Evolutionary conservation across 1,140 invertebrate species (phyloP), one percentile per base, ranked within the genome.

Genomic region (Brachionus koreanus): DNA sequence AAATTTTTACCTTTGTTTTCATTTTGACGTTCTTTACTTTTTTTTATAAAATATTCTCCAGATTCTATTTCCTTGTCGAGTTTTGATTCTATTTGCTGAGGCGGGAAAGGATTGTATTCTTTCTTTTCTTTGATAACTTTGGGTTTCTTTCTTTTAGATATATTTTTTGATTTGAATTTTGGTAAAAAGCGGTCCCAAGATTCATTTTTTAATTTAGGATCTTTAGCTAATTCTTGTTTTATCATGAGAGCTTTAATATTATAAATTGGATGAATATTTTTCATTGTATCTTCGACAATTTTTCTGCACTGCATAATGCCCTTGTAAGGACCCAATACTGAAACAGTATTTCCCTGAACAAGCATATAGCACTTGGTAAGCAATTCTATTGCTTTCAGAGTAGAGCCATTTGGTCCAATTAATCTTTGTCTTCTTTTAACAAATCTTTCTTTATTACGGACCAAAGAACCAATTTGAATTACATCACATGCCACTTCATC

Each of bases 231-330:
- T 90, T 99, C 96, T 85, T 92, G 90, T 88, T 98, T 98, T 63
- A 99, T 97, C 96, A 99, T 98, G 10, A 99, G 88, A 16, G 89
- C 88, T 89, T 99, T 99, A 0, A 99, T 97, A 86, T 98, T 98
- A 86, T 98, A 98, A 86, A 99, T 96, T n/a, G 97, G 97, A 90
- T 99, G 97, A 83, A 99, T 92, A 87, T 99, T 99, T 86, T 96
- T 95, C 96, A 99, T 98, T 2, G 95, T 97, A 85, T 99, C 97
- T 86, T 95, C 92, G 5, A 96, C 94, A 85, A 99, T 94, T 86
- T 93, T 92, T 83, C 96, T 86, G 85, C 92, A 92, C 88, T 98
- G 94, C 85, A 94, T 92, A 5, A 99, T 88, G 12, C 97, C 97
- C 90, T 93, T 95, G 86, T 97, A 94, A 25, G 97, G 95, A 0